Evolutionary conservation across 2,797 vertebrate species (phyloP).

Genomic region (Peromyscus nudipes): DNA sequence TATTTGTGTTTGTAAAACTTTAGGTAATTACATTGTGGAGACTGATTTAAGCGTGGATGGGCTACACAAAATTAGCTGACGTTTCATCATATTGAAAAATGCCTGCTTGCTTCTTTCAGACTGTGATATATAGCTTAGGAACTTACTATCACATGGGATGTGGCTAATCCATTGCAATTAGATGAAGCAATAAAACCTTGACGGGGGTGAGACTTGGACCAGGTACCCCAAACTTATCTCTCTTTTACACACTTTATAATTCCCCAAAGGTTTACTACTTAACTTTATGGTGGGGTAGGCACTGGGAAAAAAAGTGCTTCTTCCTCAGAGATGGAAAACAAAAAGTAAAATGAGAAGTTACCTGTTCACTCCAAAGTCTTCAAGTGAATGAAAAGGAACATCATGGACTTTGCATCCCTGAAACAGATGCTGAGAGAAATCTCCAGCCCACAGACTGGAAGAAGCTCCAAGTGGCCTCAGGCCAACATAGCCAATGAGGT

Average conservation of each 20-base stretch:
- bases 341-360: constrained; percentile 46
- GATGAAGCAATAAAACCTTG: neutral
- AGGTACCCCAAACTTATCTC: neutral
- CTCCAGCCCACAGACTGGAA: neutral
- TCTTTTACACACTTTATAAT: constrained; percentile 27
- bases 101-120: constrained; percentile 7
- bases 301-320: neutral
- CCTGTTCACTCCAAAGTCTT: neutral
- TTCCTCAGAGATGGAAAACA: constrained; percentile 16
- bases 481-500: neutral
- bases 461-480: neutral
- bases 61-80: neutral
- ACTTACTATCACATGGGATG: neutral
- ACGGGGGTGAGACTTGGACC: neutral
- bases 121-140: neutral
- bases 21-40: neutral
- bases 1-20: neutral
- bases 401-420: neutral
- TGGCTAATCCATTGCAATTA: neutral
- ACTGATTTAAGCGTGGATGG: neutral
- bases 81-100: constrained; percentile 7
- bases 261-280: neutral
- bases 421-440: neutral
- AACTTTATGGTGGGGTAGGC: neutral
- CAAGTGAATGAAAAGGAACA: neutral